A percentile compares a stretch with the other conserved stretches of the same genome.
Conservation (phyloP, 2,888 invertebrate genomes). For the Meteorus cinctellus region DNA sequence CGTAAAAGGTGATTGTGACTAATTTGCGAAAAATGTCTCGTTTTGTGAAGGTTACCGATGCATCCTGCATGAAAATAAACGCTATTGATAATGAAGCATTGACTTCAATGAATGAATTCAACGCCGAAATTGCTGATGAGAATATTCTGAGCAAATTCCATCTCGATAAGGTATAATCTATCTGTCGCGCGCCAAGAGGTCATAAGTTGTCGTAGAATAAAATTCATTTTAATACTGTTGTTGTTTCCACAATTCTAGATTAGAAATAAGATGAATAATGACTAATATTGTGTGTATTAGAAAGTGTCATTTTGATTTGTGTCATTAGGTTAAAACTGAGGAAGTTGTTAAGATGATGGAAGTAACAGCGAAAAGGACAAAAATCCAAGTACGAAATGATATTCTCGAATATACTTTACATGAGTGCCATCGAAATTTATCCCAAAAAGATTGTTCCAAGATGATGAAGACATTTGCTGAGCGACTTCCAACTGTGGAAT, state of each 20-base stretch:
- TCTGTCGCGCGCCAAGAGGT: constrained; percentile 35
- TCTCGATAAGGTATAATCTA: constrained; percentile 52
- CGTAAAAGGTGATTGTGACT: not conserved
- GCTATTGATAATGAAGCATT: constrained; percentile 43
- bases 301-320: constrained; percentile 13
- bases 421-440: constrained; percentile 50
- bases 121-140: constrained; percentile 42
- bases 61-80: constrained; percentile 33
- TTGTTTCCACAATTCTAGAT: not conserved
- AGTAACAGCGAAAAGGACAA: constrained; percentile 49
- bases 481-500: constrained; percentile 55
- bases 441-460: constrained; percentile 51
- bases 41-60: constrained; percentile 28
- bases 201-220: constrained; percentile 1
- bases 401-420: constrained; percentile 43
- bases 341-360: constrained; percentile 53
- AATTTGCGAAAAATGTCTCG: constrained; percentile 20
- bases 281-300: constrained; percentile 9
- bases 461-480: constrained; percentile 61
- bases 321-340: constrained; percentile 47
- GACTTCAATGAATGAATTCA: constrained; percentile 44
- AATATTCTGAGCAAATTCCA: constrained; percentile 51
- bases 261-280: constrained; percentile 1
- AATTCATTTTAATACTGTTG: constrained; percentile 8
- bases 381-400: constrained; percentile 46